Conservation (phyloP, 1,140 invertebrate species). For the Danaus melanippus region DNA sequence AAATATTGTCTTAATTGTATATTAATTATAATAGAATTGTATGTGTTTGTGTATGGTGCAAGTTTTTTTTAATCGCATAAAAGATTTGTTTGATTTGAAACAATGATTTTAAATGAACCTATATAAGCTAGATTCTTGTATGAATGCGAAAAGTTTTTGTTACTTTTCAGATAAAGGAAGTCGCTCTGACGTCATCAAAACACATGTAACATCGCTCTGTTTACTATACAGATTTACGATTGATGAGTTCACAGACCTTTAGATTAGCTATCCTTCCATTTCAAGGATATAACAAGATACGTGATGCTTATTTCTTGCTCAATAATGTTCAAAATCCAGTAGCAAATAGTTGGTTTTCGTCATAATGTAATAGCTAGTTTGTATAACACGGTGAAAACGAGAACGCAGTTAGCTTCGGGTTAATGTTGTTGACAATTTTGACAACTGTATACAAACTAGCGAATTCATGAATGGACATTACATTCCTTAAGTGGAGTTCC, state of each 20-base stretch:
- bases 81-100: no score
- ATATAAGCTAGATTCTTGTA: no score
- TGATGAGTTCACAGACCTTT: conserved; percentile 34
- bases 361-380: conserved; percentile 20
- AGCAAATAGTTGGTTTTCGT: conserved; percentile 6
- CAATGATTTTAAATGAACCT: no score
- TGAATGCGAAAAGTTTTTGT: background rate
- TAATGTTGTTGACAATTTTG: conserved; percentile 19
- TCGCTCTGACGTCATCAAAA: conserved; percentile 21
- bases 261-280: conserved; percentile 31
- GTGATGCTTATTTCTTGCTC: background rate
- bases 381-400: conserved; percentile 14
- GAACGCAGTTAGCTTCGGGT: conserved; percentile 11
- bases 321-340: background rate
- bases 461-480: no score
- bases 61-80: no score
- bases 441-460: conserved; percentile 3
- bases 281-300: conserved; percentile 20
- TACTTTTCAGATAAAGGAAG: conserved; percentile 22
- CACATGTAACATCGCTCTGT: conserved; percentile 21
- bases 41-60: no score
- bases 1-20: no score
- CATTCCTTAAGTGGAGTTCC: no score
- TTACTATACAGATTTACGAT: conserved; percentile 23
- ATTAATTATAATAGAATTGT: no score